phyloP scores from a whole-genome alignment of 2,797 vertebrate species.

The Geotrypetes seraphini region DNA sequence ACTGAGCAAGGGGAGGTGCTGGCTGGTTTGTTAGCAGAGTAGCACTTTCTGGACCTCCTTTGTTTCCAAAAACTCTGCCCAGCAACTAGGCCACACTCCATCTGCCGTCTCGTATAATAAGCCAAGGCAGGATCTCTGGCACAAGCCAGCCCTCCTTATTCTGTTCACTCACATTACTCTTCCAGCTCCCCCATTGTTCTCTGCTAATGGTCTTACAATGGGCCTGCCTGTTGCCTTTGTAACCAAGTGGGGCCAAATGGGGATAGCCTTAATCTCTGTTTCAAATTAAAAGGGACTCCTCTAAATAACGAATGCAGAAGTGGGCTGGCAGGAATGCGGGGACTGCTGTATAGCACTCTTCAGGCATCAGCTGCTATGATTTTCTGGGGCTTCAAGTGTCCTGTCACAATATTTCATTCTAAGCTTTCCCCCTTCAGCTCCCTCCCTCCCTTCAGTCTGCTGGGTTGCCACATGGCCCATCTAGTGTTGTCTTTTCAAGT shows the following conservation, averaged over 20 bases:
- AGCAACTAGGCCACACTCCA: conserved; percentile 66
- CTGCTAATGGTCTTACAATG: conserved; percentile 57
- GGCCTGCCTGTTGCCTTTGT: conserved; percentile 56
- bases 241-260: conserved; percentile 31
- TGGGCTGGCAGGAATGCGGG: conserved; percentile 35
- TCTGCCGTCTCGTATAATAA: conserved; percentile 58
- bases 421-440: background rate
- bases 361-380: conserved; percentile 44
- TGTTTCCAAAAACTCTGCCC: conserved; percentile 74
- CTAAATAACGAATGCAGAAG: conserved; percentile 39
- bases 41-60: conserved; percentile 14
- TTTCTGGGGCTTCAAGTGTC: conserved; percentile 38
- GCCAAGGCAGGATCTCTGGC: conserved; percentile 44
- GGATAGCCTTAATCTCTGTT: conserved; percentile 41
- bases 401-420: conserved; percentile 49
- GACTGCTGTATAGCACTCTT: conserved; percentile 34
- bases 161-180: conserved; percentile 50
- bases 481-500: conserved; percentile 46
- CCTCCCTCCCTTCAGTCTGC: background rate
- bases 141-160: conserved; percentile 52
- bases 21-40: conserved; percentile 22
- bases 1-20: background rate
- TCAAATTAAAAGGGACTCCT: conserved; percentile 44
- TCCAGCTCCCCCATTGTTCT: conserved; percentile 58
- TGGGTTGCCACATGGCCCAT: conserved; percentile 36